Conservation (phyloP, 1,140 invertebrate genomes). For the Saccostrea echinata region DNA sequence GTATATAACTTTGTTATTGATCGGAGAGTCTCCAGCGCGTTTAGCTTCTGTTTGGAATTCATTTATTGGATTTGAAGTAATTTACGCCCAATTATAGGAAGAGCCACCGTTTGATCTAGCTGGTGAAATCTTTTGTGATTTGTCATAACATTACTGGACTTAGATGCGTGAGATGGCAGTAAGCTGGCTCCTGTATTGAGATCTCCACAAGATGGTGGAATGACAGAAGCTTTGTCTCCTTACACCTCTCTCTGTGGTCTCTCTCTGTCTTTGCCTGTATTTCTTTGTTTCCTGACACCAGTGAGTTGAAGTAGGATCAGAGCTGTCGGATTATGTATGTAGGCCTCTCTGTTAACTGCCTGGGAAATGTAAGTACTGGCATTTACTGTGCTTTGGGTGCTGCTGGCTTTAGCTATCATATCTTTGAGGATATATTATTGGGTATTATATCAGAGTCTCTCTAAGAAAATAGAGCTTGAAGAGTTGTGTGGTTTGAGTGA, state of each 20-base stretch:
- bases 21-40: slow-evolving; percentile 29
- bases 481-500: background rate
- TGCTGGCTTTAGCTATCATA: background rate
- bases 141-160: slow-evolving; percentile 34
- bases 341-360: background rate
- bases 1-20: slow-evolving; percentile 45
- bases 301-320: background rate
- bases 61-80: slow-evolving; percentile 46
- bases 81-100: slow-evolving; percentile 44
- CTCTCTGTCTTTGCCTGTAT: background rate
- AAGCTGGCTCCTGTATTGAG: slow-evolving; percentile 23
- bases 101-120: slow-evolving; percentile 30
- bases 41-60: slow-evolving; percentile 37
- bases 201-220: background rate
- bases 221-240: background rate
- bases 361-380: slow-evolving; percentile 4
- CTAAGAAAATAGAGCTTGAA: background rate
- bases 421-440: background rate
- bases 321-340: background rate
- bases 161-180: slow-evolving; percentile 10
- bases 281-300: slow-evolving; percentile 6
- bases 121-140: slow-evolving; percentile 38
- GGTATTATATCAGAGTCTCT: background rate
- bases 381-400: background rate
- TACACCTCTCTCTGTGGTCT: background rate